Percentiles rank a stretch among this genome's conserved stretches.
These are phyloP conservation scores for Argentina silus DNA, from an alignment of 2,797 vertebrate genomes.

Conservation along the genomic window DNA sequence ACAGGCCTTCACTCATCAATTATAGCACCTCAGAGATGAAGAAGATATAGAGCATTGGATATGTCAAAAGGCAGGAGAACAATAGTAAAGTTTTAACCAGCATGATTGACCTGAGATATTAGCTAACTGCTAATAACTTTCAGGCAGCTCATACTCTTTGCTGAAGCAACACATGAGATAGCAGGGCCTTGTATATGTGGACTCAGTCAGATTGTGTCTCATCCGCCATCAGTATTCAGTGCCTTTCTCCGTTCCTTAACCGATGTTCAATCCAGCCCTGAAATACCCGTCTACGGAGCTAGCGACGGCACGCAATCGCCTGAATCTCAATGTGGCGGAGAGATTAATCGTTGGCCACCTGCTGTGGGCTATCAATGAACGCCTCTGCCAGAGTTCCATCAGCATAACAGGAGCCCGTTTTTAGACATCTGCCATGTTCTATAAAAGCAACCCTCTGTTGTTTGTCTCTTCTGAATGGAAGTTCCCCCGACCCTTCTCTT, in stretches of 20 bases:
- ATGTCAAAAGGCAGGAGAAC: neutral
- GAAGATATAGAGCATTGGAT: neutral
- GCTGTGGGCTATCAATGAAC: slow-evolving; percentile 65
- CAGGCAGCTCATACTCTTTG: neutral
- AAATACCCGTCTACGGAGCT: slow-evolving; percentile 45
- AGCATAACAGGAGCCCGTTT: slow-evolving; percentile 64
- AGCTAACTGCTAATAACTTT: neutral
- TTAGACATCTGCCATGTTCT: slow-evolving; percentile 62
- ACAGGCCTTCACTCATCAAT: slow-evolving; percentile 6
- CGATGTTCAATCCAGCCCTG: slow-evolving; percentile 26
- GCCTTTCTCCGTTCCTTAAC: slow-evolving; percentile 28
- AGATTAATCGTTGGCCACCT: slow-evolving; percentile 68
- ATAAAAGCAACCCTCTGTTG: slow-evolving; percentile 56
- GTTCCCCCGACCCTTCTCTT: slow-evolving; percentile 47
- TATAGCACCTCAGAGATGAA: neutral
- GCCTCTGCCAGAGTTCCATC: slow-evolving; percentile 57
- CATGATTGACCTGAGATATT: neutral
- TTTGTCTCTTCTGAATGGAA: slow-evolving; percentile 54
- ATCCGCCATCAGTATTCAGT: slow-evolving; percentile 37
- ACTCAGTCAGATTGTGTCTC: slow-evolving; percentile 8
- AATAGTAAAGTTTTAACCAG: too few species aligned
- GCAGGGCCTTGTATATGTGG: neutral
- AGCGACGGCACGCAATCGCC: slow-evolving; percentile 32
- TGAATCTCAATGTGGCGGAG: slow-evolving; percentile 53
- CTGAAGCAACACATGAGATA: neutral